Percentiles rank a stretch among this genome's conserved stretches.
These are phyloP conservation scores for Allygus modestus DNA, from an alignment of 2,888 invertebrate species.

Conservation along the genomic window DNA sequence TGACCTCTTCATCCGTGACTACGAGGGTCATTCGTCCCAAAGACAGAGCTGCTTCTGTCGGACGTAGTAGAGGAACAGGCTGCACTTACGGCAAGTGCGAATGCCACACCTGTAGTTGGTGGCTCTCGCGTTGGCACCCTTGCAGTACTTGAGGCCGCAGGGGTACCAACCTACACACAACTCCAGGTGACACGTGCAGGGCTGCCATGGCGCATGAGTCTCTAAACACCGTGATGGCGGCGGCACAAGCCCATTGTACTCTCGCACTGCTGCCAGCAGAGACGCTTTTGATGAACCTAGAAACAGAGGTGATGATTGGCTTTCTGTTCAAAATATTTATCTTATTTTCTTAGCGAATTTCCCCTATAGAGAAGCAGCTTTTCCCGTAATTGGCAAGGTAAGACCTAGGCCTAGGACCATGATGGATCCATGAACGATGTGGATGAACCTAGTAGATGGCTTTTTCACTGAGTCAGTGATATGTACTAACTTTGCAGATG, in stretches of 20 bases:
- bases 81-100: constrained; percentile 95
- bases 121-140: constrained; percentile 72
- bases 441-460: too few species aligned
- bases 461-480: too few species aligned
- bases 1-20: background rate
- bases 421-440: too few species aligned
- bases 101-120: constrained; percentile 89
- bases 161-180: constrained; percentile 96
- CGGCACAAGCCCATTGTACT: constrained; percentile 74
- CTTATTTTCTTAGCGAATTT: too few species aligned
- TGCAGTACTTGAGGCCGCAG: constrained; percentile 95
- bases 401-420: too few species aligned
- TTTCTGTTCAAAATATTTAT: constrained; percentile 30
- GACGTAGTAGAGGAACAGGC: constrained; percentile 91
- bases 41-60: constrained; percentile 89
- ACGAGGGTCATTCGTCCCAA: constrained; percentile 84
- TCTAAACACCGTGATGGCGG: constrained; percentile 79
- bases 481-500: too few species aligned
- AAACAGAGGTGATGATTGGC: constrained; percentile 64
- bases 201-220: constrained; percentile 82
- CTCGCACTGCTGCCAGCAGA: constrained; percentile 84
- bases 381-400: too few species aligned
- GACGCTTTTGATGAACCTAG: constrained; percentile 85
- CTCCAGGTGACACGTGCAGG: constrained; percentile 92
- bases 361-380: too few species aligned